Evolutionary conservation across 2,113 vertebrate genomes (phyloP), one percentile per base, ranked within the genome.

Genomic region (Podarcis cretensis): DNA sequence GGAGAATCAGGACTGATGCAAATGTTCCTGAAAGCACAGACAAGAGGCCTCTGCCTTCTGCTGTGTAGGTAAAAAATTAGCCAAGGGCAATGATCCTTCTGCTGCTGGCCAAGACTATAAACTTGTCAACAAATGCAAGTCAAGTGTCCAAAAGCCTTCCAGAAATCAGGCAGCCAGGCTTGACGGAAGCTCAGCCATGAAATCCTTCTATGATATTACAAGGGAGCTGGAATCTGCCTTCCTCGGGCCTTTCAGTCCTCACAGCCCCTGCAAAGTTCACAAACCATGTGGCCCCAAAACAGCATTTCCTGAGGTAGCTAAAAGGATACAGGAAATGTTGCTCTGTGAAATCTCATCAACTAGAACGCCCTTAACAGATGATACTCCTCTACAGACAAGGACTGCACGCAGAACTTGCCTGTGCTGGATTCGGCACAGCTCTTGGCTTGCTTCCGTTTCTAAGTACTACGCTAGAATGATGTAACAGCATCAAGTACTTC

Each of bases 1-100:
- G 86, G n/a, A 27, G 0, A 2, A 1, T 35, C 21, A 89, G 87
- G 91, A 86, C 6, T 68, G 86, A 81, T 92, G 43, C 68, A 91
- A 54, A 85, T 37, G 85, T 10, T 59, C 57, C 57, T 78, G 13
- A 78, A 87, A 5, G 21, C 2, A 35, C 4, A 8, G 69, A 86
- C 73, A 54, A 32, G 13, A 92, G 85, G 57, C 18, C 71, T 20
- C n/a, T 66, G 88, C 40, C 80, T 91, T 84, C 59, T 16, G 73
- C 23, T 6, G 65, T 23, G 69, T 48, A 14, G 16, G 23, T n/a
- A 9, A 7, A 37, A 84, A 82, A 23, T 9, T 32, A 77, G 73
- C 1, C 10, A 37, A 83, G 4, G 69, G 23, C 40, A 93, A 10
- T 0, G 6, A 37, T 75, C 57, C 35, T n/a, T 20, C 74, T 1